Percentiles rank a stretch among this genome's conserved stretches.
These are phyloP conservation scores for Lophura swinhoii DNA, from an alignment of 2,797 vertebrate genomes.

Conservation along the genomic window DNA sequence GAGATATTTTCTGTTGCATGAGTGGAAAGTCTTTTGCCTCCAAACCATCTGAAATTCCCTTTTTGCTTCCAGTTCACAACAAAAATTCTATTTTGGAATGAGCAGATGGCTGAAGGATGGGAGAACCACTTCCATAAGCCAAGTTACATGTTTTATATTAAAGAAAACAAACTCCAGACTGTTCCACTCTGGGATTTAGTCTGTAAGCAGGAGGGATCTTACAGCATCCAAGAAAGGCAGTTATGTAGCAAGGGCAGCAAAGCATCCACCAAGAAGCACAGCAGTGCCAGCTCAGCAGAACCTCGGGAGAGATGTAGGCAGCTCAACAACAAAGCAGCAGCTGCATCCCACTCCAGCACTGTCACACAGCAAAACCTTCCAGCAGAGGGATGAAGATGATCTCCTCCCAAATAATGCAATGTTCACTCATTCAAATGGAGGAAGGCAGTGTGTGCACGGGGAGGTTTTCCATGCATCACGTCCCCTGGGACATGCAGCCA, in stretches of 20 bases:
- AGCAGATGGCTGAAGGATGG: not conserved
- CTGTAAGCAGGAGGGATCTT: not conserved
- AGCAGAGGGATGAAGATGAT: not conserved
- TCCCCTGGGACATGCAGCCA: not conserved
- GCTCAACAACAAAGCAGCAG: not conserved
- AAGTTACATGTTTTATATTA: not conserved
- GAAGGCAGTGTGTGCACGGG: fast-evolving
- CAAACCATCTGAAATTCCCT: not conserved
- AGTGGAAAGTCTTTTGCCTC: not conserved
- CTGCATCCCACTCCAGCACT: not conserved
- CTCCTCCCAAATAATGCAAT: not conserved
- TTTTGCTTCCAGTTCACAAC: not conserved
- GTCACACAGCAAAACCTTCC: not conserved
- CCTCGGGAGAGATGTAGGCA: fast-evolving
- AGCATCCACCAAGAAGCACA: not conserved
- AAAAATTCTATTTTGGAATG: not conserved
- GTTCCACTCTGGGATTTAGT: not conserved
- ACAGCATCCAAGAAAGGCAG: not conserved
- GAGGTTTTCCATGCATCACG: fast-evolving
- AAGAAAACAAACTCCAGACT: not conserved
- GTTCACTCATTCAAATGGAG: not conserved
- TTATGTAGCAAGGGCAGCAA: not conserved
- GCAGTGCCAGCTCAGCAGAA: not conserved
- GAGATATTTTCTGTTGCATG: not conserved
- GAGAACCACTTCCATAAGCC: not conserved